A percentile compares a stretch with the other conserved stretches of the same genome.
These are phyloP conservation scores for Leucoraja ocellata DNA, from an alignment of 2,797 vertebrate genomes.

Conservation along the genomic window DNA sequence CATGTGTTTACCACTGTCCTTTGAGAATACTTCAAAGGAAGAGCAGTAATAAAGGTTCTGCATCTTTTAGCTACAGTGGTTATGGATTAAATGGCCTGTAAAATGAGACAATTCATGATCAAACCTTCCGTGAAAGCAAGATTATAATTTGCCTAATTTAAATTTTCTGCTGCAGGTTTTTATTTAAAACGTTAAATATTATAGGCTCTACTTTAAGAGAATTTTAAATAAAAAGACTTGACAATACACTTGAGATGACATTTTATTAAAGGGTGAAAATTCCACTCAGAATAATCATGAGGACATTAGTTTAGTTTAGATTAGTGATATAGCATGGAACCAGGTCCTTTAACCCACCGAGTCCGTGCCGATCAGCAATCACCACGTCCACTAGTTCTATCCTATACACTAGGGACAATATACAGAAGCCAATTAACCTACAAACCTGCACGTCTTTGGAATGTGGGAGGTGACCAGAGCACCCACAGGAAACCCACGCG, in stretches of 20 bases:
- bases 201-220: background rate
- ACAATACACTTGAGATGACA: background rate
- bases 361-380: no score
- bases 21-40: no score
- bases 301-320: background rate
- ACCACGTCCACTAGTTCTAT: no score
- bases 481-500: no score
- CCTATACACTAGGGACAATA: no score
- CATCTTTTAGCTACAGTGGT: background rate
- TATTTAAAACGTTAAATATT: background rate
- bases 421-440: no score
- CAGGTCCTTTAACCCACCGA: no score
- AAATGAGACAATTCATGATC: constrained; percentile 7
- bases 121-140: constrained; percentile 16
- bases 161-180: background rate
- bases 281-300: background rate
- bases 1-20: no score
- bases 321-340: background rate
- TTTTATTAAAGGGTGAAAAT: background rate
- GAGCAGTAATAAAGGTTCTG: background rate
- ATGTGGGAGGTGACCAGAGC: no score
- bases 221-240: background rate
- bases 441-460: no score
- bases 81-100: background rate
- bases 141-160: background rate